Percentiles rank a stretch among this genome's conserved stretches.
phyloP scores from a whole-genome alignment of 2,797 vertebrate genomes.

The Sandelia bainsii region DNA sequence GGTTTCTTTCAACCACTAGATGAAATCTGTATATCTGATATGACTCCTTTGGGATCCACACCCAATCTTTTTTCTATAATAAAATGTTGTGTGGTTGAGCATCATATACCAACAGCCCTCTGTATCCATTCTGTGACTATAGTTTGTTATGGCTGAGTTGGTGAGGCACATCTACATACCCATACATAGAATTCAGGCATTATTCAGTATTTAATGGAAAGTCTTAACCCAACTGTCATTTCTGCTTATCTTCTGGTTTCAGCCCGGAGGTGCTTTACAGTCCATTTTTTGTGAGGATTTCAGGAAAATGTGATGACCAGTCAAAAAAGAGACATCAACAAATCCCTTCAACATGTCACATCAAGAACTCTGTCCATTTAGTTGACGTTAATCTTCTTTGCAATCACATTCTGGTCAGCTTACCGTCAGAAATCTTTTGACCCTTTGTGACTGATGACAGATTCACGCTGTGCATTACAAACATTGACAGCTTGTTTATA shows the following conservation, averaged over 20 bases:
- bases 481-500: slow-evolving; percentile 71
- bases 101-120: slow-evolving; percentile 17
- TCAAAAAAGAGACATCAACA: slow-evolving; percentile 34
- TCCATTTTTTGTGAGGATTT: slow-evolving; percentile 33
- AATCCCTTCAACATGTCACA: slow-evolving; percentile 40
- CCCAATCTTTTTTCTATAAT: not conserved
- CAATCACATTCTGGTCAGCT: slow-evolving; percentile 33
- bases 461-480: slow-evolving; percentile 32
- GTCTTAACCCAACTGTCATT: slow-evolving; percentile 37
- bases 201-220: slow-evolving; percentile 30
- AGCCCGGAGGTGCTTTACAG: slow-evolving; percentile 27
- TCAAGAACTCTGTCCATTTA: slow-evolving; percentile 23
- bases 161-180: slow-evolving; percentile 31
- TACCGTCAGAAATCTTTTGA: slow-evolving; percentile 49
- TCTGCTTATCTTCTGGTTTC: slow-evolving; percentile 36
- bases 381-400: slow-evolving; percentile 47
- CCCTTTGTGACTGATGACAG: slow-evolving; percentile 32
- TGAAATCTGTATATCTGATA: not conserved
- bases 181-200: slow-evolving; percentile 27
- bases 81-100: slow-evolving; percentile 10
- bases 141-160: slow-evolving; percentile 25
- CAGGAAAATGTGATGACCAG: slow-evolving; percentile 38
- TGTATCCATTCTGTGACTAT: slow-evolving; percentile 1
- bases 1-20: not conserved
- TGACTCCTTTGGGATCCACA: slow-evolving; percentile 6